Evolutionary conservation across 1,140 invertebrate species (phyloP), one percentile per base, ranked within the genome.

Genomic region (Temnothorax longispinosus): DNA sequence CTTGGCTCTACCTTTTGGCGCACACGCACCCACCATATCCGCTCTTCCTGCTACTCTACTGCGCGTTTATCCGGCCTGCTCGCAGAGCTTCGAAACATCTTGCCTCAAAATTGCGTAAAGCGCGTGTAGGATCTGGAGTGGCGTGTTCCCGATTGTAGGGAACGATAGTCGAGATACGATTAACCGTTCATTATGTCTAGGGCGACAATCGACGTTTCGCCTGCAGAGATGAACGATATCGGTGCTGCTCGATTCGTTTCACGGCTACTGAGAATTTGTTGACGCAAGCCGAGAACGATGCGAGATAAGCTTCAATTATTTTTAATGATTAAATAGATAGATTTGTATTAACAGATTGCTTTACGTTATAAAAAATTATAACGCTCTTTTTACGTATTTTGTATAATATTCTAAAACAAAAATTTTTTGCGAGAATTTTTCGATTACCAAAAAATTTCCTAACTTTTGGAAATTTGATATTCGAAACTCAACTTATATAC

Each of bases 1-100:
- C 75, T 90, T 91, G 90, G 88, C 82, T 91, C 84, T 84, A 88
- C 88, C 91, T 91, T 90, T 91, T 85, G 85, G 90, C 88, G 56
- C 89, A 91, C 90, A 91, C 87, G 90, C 90, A 90, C 89, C 78
- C 90, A 84, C 90, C 82, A 78, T 72, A 80, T 90, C 50, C 78
- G 58, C 32, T 47, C 72, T 41, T 56, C 32, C 81, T 54, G 81
- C 58, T 47, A 77, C n/a, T 52, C 71, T 47, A 44, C 41, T 69
- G 41, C 54, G 50, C 44, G 60, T 58, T 41, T 75, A 62, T 88
- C n/a, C 74, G 85, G 65, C 60, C 56, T 21, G 21, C 64, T 75
- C 62, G 50, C 58, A 35, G 52, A 74, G 18, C 76, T 44, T 54
- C 41, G 47, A 86, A 69, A 86, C 82, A 85, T 85, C 85, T 81